Percentiles rank a stretch among this genome's conserved stretches.
Evolutionary conservation across 2,113 vertebrate genomes (phyloP).

Genomic region (Mormyrus iriodes): DNA sequence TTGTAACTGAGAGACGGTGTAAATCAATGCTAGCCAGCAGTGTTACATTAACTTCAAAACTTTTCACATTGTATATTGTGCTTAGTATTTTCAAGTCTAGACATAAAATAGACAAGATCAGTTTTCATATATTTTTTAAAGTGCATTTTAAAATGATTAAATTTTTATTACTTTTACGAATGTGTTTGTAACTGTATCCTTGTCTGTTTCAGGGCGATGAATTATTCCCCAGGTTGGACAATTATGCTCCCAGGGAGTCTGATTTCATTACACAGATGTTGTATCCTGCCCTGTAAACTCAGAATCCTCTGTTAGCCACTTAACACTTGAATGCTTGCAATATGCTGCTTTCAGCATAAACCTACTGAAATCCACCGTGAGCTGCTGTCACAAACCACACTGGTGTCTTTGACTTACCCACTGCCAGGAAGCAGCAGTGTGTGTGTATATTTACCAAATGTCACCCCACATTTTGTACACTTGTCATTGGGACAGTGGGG

Average conservation of each 20-base stretch:
- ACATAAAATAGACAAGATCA: neutral
- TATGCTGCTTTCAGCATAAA: neutral
- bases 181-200: neutral
- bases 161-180: neutral
- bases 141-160: neutral
- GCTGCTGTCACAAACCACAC: neutral
- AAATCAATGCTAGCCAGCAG: neutral
- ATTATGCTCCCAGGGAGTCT: neutral
- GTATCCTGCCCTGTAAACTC: neutral
- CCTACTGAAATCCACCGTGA: neutral
- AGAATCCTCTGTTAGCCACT: neutral
- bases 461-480: neutral
- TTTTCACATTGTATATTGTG: neutral
- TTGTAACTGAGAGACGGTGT: neutral
- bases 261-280: neutral
- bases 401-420: neutral
- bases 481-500: neutral
- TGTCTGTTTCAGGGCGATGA: neutral
- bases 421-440: neutral
- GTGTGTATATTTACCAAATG: neutral
- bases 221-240: neutral
- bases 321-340: neutral
- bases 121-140: neutral
- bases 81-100: neutral
- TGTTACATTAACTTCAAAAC: no score